Evolutionary conservation across 2,888 invertebrate genomes (phyloP).

Genomic region (Drosophila acutilabella): DNA sequence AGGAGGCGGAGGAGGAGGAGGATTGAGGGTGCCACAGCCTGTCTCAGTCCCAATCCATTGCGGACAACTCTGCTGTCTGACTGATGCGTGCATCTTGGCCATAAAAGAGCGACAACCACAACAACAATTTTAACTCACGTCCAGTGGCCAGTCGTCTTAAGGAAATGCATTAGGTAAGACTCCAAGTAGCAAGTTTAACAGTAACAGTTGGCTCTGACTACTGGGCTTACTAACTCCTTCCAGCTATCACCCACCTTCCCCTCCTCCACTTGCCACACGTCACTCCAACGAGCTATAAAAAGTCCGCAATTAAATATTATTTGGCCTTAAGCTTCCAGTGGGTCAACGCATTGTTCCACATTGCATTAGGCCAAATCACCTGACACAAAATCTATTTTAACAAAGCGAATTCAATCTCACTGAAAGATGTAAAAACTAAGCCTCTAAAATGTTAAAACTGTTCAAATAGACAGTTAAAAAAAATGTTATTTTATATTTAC

Average conservation of each 20-base stretch:
- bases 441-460: too few species aligned
- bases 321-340: conserved; percentile 13
- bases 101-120: conserved; percentile 69
- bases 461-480: too few species aligned
- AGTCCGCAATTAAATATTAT: conserved; percentile 41
- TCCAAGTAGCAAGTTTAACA: conserved; percentile 59
- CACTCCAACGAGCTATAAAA: conserved; percentile 24
- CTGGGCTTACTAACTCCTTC: not conserved
- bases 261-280: conserved; percentile 10
- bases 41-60: not conserved
- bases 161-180: conserved; percentile 75
- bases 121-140: conserved; percentile 69
- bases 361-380: not conserved
- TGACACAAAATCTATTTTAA: not conserved
- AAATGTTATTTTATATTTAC: too few species aligned
- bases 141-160: conserved; percentile 67
- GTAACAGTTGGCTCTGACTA: conserved; percentile 52
- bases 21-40: conserved; percentile 37
- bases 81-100: conserved; percentile 78
- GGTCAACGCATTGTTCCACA: conserved; percentile 5
- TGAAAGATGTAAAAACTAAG: not conserved
- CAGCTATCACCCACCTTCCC: not conserved
- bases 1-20: conserved; percentile 4
- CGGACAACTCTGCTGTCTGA: conserved; percentile 54
- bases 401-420: not conserved